These are phyloP conservation scores for Ooceraea biroi DNA, from an alignment of 1,140 invertebrate species.

Conservation along the genomic window DNA sequence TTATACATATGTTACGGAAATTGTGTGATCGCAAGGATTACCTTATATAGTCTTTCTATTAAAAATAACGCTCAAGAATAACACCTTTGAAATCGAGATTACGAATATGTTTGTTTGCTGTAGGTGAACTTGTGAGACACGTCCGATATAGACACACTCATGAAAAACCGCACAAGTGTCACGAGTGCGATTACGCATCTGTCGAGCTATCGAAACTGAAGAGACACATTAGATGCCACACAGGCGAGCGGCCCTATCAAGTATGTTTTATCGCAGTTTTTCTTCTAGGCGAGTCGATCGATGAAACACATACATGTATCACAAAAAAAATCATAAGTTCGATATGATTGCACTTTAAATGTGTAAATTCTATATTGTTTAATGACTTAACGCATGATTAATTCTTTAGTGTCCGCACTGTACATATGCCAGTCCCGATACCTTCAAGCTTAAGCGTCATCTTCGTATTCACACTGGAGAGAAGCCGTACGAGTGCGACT, in stretches of 20 bases:
- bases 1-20: not conserved
- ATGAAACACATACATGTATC: not conserved
- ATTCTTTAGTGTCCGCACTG: conserved; percentile 95
- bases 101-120: conserved; percentile 65
- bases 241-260: conserved; percentile 93
- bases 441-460: conserved; percentile 98
- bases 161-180: conserved; percentile 98
- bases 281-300: conserved; percentile 86
- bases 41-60: not conserved
- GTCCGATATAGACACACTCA: conserved; percentile 97
- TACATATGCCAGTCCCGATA: conserved; percentile 98
- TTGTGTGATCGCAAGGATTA: not conserved
- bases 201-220: conserved; percentile 97
- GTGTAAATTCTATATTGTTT: not conserved
- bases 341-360: not conserved
- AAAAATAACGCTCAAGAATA: no score
- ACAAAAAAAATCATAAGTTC: not conserved
- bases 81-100: not conserved
- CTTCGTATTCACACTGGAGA: conserved; percentile 98
- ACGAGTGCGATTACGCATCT: conserved; percentile 97
- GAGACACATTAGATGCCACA: conserved; percentile 97
- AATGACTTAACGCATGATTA: not conserved
- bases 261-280: conserved; percentile 80
- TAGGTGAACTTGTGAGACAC: conserved; percentile 96
- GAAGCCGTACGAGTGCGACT: conserved; percentile 97